Evolutionary conservation across 2,888 invertebrate genomes (phyloP), one percentile per base, ranked within the genome.

Genomic region (Galerucella calmariensis): DNA sequence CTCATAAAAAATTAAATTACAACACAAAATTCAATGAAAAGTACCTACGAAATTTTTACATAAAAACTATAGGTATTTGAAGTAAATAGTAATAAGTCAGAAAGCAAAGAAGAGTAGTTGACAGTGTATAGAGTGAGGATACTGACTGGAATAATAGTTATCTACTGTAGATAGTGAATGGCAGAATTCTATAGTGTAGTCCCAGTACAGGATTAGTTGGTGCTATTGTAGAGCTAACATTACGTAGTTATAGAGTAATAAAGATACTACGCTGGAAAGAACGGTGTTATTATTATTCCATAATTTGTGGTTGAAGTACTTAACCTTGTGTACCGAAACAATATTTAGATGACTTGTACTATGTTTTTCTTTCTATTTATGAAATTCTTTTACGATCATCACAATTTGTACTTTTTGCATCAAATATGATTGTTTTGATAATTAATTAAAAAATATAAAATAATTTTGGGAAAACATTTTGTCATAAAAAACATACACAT

Each of bases 341-440:
- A 70, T 77, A 67, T 78, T 75, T 75, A 72, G 73, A 76, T 78
- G 77, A 78, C 75, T 79, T 77, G 80, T 80, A 76, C 62, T 41
- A 41, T 62, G 41, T 5, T 48, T 48, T 61, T 63, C 8, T 70
- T 51, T 44, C 11, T 46, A 63, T 80, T 83, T 80, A 80, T 80
- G 79, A 80, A 81, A 80, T 80, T 79, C 77, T 79, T 77, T 77
- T 70, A 76, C 78, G 71, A 79, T 75, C 78, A 82, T 75, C 75
- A 76, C 76, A 75, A 73, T 78, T 76, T 78, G 76, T 76, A 76
- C 75, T 76, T 76, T 75, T 78, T 75, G 69, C 72, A 70, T 76
- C 76, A 67, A 66, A 72, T 76, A 76, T 72, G 72, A 75, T 72
- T 75, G 72, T 62, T 67, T 73, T 75, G 63, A 67, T 66, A 71